These are phyloP conservation scores for Pandion haliaetus DNA, from an alignment of 2,113 vertebrate genomes.

Conservation along the genomic window DNA sequence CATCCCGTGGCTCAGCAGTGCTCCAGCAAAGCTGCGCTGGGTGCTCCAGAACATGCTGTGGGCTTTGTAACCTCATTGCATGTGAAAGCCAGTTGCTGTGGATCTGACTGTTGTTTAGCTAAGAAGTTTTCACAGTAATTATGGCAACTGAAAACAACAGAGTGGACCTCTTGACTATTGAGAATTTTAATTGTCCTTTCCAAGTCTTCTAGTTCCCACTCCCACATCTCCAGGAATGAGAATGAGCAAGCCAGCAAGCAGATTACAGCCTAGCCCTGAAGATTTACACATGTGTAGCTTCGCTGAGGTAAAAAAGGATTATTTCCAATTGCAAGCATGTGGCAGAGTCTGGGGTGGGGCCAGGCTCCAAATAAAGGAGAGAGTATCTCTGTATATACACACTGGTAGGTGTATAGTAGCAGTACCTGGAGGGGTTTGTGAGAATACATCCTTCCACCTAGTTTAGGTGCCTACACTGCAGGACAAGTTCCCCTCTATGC, in stretches of 20 bases:
- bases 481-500: not conserved
- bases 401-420: not conserved
- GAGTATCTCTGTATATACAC: not conserved
- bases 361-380: not conserved
- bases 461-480: not conserved
- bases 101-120: not conserved
- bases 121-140: not conserved
- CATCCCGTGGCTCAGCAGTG: not conserved
- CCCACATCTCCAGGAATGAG: not conserved
- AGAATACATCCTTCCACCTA: no score
- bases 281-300: not conserved
- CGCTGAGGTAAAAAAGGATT: not conserved
- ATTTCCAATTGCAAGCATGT: not conserved
- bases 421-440: not conserved
- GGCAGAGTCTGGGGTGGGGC: not conserved
- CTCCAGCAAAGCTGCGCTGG: not conserved
- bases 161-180: not conserved
- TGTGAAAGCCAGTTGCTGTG: not conserved
- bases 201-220: not conserved
- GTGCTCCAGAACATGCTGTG: rapidly evolving
- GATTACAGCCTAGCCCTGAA: not conserved
- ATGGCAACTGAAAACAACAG: not conserved
- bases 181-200: not conserved
- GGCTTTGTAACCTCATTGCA: not conserved
- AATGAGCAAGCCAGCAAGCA: not conserved